These are phyloP conservation scores for Pluvialis apricaria DNA, from an alignment of 2,113 vertebrate species.

Conservation along the genomic window DNA sequence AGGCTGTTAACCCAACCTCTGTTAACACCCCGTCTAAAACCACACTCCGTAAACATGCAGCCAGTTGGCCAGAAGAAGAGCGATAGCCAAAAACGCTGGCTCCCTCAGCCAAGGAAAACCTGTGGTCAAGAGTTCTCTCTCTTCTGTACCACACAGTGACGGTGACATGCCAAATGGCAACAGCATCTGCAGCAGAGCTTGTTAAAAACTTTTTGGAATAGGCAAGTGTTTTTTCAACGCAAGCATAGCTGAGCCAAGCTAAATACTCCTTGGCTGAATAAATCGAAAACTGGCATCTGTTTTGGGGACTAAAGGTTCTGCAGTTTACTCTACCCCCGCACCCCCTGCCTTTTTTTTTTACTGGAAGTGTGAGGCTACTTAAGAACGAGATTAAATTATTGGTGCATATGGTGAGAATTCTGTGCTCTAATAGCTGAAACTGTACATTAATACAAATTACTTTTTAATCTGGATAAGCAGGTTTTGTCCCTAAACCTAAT, in stretches of 20 bases:
- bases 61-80: slow-evolving; percentile 61
- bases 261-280: slow-evolving; percentile 76
- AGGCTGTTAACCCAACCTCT: slow-evolving; percentile 55
- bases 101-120: slow-evolving; percentile 67
- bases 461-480: background rate
- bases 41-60: slow-evolving; percentile 64
- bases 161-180: slow-evolving; percentile 76
- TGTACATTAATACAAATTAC: background rate
- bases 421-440: background rate
- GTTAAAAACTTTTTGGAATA: slow-evolving; percentile 78
- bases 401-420: slow-evolving; percentile 25
- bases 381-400: slow-evolving; percentile 66
- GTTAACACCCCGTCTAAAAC: slow-evolving; percentile 69
- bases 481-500: background rate
- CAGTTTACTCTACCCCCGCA: slow-evolving; percentile 29
- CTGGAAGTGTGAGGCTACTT: slow-evolving; percentile 59
- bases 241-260: slow-evolving; percentile 69
- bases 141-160: slow-evolving; percentile 63
- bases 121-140: slow-evolving; percentile 71
- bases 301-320: slow-evolving; percentile 71
- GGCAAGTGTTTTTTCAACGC: slow-evolving; percentile 71
- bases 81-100: slow-evolving; percentile 50
- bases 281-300: slow-evolving; percentile 73
- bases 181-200: slow-evolving; percentile 66
- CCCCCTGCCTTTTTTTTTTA: slow-evolving; percentile 33